Evolutionary conservation across 2,797 vertebrate genomes (phyloP).

Genomic region (Cyclopterus lumpus): DNA sequence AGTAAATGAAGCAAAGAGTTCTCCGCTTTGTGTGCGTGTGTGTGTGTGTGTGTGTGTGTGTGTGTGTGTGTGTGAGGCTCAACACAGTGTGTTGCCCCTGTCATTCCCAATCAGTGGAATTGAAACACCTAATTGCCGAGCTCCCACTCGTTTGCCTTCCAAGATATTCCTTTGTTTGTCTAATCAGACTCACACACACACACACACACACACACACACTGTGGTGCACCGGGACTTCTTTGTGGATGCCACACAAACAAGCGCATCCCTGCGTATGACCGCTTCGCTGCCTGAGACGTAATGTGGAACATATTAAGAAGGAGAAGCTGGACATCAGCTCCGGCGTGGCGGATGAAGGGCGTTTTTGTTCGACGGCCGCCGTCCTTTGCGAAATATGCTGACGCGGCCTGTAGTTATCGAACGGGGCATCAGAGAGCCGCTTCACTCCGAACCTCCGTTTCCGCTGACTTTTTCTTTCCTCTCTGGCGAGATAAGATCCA

Average conservation of each 20-base stretch:
- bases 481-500: constrained; percentile 12
- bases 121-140: constrained; percentile 82
- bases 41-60: constrained; percentile 26
- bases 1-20: constrained; percentile 80
- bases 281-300: neutral
- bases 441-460: constrained; percentile 37
- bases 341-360: constrained; percentile 66
- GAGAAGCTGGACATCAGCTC: constrained; percentile 21
- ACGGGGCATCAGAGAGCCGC: constrained; percentile 42
- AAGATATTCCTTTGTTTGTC: constrained; percentile 79
- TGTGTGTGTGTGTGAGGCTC: constrained; percentile 22
- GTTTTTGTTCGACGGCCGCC: constrained; percentile 70
- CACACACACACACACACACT: constrained; percentile 24
- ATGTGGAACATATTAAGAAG: constrained; percentile 11
- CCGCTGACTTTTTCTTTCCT: constrained; percentile 8
- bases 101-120: constrained; percentile 84
- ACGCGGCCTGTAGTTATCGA: constrained; percentile 71
- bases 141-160: constrained; percentile 80
- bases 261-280: neutral
- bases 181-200: constrained; percentile 64
- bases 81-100: constrained; percentile 76
- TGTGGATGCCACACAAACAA: constrained; percentile 10
- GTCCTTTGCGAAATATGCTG: constrained; percentile 66
- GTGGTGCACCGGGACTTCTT: constrained; percentile 18
- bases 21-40: constrained; percentile 37